Base-by-base conservation (phyloP, 2,113 vertebrate genomes). In the Boulengeromyrus knoepffleri region DNA sequence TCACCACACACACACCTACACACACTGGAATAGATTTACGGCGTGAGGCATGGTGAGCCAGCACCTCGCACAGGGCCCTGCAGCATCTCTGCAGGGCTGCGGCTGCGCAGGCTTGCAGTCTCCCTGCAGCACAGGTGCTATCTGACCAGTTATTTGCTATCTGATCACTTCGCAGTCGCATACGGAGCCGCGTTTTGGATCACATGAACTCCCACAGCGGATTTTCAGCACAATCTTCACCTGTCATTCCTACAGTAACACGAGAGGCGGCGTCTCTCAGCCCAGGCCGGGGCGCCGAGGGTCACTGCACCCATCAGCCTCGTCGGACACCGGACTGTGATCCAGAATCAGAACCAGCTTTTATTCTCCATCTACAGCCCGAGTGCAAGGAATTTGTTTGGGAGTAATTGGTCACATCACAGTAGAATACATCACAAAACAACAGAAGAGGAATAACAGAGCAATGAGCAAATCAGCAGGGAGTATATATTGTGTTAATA, bases 1-100 rank as follows among this genome's bases (percentile, higher is more conserved):
- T 56, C 17, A 52, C 50, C 77, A 70, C 84, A 88, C 88, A 91
- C 47, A 70, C 42, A 50, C 12, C 1, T 58, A 88, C 88, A 91
- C 47, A 70, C 42, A 50, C 12, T 3, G 5, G 19, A 21, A 7
- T 56, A 56, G 53, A 56, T 56, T 74, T 36, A 15, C 4, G 1
- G 66, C 1, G 3, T 13, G n/a, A 36, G 27, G 8, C 39, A 12
- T 3, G 31, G n/a, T 21, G 42, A 49, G 46, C 46, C 46, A 5
- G 13, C 36, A 24, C 36, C 42, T 84, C 10, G 5, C 84, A 85
- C 0, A 10, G 83, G 83, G 5, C 42, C 17, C 83, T 21, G 45
- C 45, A 85, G 83, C 42, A 21, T 27, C 42, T 50, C 58, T 13
- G 46, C 47, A 53, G n/a, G 36, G 24, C 58, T 27, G 17, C 24